phyloP scores from a whole-genome alignment of 2,797 vertebrate genomes.

The Neosilurus mollespiculum region DNA sequence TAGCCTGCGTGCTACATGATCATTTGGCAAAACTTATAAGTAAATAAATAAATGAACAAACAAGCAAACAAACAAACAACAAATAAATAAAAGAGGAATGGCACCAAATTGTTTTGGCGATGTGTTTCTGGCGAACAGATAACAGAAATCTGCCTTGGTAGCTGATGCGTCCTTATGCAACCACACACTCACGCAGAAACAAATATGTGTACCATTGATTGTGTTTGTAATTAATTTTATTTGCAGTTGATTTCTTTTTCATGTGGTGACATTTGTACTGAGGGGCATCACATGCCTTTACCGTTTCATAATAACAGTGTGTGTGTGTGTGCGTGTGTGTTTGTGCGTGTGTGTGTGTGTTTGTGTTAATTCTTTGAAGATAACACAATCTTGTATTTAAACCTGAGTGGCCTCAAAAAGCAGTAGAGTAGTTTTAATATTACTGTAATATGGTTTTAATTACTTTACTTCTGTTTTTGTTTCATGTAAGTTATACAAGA shows the following conservation, averaged over 20 bases:
- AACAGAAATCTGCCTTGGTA: conserved; percentile 17
- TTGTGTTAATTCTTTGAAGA: neutral
- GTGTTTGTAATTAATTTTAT: conserved; percentile 27
- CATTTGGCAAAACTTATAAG: neutral
- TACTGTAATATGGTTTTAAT: neutral
- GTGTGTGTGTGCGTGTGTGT: neutral
- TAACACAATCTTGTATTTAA: neutral
- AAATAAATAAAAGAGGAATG: neutral
- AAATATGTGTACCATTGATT: conserved; percentile 26
- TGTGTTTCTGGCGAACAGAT: conserved; percentile 8
- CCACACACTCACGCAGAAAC: conserved; percentile 2
- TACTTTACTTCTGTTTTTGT: neutral
- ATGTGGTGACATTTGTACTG: conserved; percentile 7
- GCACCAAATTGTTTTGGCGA: neutral
- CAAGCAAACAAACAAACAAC: too few species aligned
- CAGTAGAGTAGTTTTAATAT: neutral
- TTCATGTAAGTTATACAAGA: neutral
- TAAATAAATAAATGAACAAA: too few species aligned
- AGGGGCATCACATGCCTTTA: neutral
- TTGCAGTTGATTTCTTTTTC: conserved; percentile 11
- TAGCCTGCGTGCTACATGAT: neutral
- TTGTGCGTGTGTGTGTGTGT: neutral
- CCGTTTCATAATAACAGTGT: conserved; percentile 7
- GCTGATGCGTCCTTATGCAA: conserved; percentile 23
- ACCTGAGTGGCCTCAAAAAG: too few species aligned